These are phyloP conservation scores for Endomychus coccineus DNA, from an alignment of 2,888 invertebrate species.

Conservation along the genomic window DNA sequence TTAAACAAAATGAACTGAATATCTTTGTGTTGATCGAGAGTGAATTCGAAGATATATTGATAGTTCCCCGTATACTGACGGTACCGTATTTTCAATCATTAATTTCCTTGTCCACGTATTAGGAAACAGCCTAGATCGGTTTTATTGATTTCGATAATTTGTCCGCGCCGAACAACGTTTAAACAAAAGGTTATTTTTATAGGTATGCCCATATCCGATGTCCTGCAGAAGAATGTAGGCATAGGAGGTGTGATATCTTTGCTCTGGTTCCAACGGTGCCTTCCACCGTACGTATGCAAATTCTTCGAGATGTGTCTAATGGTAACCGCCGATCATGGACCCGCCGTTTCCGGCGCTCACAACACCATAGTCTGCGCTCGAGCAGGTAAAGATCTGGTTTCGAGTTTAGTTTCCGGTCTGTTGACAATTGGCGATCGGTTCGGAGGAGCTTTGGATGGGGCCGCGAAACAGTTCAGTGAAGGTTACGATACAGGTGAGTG, in stretches of 20 bases:
- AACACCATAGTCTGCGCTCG: constrained; percentile 97
- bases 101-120: too few relatives aligned
- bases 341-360: constrained; percentile 97
- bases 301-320: constrained; percentile 99
- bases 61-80: too few relatives aligned
- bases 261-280: constrained; percentile 96
- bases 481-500: constrained; percentile 83
- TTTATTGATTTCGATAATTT: too few relatives aligned
- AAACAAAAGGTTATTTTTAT: too few relatives aligned
- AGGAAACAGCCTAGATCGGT: too few relatives aligned
- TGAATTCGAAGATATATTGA: too few relatives aligned
- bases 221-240: constrained; percentile 90
- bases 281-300: constrained; percentile 90
- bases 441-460: constrained; percentile 97
- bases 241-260: constrained; percentile 96
- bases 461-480: constrained; percentile 93
- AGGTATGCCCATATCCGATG: constrained; percentile 64
- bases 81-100: too few relatives aligned
- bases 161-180: too few relatives aligned
- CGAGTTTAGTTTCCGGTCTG: constrained; percentile 90
- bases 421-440: constrained; percentile 98
- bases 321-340: constrained; percentile 98
- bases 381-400: constrained; percentile 98
- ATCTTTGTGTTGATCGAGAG: too few relatives aligned
- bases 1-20: too few relatives aligned